Percentiles rank a stretch among this genome's conserved stretches.
Conservation (phyloP, 2,888 invertebrate species). For the Blastobasis adustella region DNA sequence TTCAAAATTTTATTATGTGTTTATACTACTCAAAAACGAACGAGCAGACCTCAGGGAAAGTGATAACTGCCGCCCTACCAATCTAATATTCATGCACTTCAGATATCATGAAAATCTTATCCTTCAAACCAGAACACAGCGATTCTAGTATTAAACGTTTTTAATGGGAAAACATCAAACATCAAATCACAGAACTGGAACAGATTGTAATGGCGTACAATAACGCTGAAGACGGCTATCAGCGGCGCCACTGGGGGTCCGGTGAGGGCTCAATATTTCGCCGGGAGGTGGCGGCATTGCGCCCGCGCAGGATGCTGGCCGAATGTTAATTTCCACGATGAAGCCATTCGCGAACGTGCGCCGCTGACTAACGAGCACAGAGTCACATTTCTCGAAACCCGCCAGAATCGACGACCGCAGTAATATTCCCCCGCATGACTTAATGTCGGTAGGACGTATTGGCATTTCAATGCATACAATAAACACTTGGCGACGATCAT, state of each 20-base stretch:
- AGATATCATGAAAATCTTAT: too few relatives aligned
- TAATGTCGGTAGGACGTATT: constrained; percentile 35
- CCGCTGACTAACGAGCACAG: constrained; percentile 46
- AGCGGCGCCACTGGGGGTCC: constrained; percentile 49
- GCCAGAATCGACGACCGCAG: constrained; percentile 44
- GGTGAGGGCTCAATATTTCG: constrained; percentile 58
- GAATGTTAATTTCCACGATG: constrained; percentile 70
- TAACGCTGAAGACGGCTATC: too few relatives aligned
- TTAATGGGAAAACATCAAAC: too few relatives aligned
- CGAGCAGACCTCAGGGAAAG: too few relatives aligned
- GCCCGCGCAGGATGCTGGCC: constrained; percentile 43
- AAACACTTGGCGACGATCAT: constrained; percentile 23
- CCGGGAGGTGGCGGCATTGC: constrained; percentile 13
- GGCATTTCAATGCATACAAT: constrained; percentile 26
- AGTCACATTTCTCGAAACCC: constrained; percentile 55
- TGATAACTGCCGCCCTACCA: too few relatives aligned
- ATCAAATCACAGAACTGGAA: too few relatives aligned
- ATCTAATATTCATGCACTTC: too few relatives aligned
- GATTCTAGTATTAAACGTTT: too few relatives aligned
- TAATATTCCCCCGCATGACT: constrained; percentile 54
- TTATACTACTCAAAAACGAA: too few relatives aligned
- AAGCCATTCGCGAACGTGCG: constrained; percentile 65
- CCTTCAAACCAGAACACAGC: too few relatives aligned
- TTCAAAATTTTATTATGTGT: too few relatives aligned
- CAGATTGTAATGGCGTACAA: too few relatives aligned